Percentiles rank a stretch among this genome's conserved stretches.
Conservation (phyloP, 2,888 invertebrate genomes). For the Endotricha flammealis region DNA sequence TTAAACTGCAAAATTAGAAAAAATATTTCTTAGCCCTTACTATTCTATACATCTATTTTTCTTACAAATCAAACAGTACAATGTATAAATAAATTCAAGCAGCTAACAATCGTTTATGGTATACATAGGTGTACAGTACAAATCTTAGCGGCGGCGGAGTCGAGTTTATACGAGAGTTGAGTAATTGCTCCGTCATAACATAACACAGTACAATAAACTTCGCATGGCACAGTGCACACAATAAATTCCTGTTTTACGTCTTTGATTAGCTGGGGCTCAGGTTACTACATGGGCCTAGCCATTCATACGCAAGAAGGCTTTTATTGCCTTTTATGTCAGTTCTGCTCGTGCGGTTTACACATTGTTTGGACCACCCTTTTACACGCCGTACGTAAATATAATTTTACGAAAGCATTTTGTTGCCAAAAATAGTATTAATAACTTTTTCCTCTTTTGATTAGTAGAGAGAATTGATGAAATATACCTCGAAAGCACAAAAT, state of each 20-base stretch:
- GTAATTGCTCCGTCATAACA: slow-evolving; percentile 72
- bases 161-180: slow-evolving; percentile 56
- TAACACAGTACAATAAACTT: slow-evolving; percentile 69
- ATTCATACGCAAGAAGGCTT: slow-evolving; percentile 40
- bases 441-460: too few relatives aligned
- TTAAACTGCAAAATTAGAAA: too few relatives aligned
- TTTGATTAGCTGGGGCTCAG: slow-evolving; percentile 69
- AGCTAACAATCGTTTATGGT: slow-evolving; percentile 23
- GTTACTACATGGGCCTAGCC: slow-evolving; percentile 58
- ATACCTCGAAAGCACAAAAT: too few relatives aligned
- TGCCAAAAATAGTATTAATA: too few relatives aligned
- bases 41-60: too few relatives aligned
- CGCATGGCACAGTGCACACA: slow-evolving; percentile 65
- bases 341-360: slow-evolving; percentile 41
- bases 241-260: slow-evolving; percentile 72
- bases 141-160: slow-evolving; percentile 19
- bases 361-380: slow-evolving; percentile 55
- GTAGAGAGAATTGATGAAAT: too few relatives aligned
- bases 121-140: slow-evolving; percentile 22
- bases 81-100: slow-evolving; percentile 24
- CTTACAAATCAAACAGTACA: slow-evolving; percentile 24
- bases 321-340: slow-evolving; percentile 36
- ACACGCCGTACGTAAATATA: slow-evolving; percentile 21
- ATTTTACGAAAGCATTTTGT: too few relatives aligned
- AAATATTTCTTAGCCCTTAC: too few relatives aligned